Conservation (phyloP, 2,797 vertebrate genomes). For the Poecile montanus region DNA sequence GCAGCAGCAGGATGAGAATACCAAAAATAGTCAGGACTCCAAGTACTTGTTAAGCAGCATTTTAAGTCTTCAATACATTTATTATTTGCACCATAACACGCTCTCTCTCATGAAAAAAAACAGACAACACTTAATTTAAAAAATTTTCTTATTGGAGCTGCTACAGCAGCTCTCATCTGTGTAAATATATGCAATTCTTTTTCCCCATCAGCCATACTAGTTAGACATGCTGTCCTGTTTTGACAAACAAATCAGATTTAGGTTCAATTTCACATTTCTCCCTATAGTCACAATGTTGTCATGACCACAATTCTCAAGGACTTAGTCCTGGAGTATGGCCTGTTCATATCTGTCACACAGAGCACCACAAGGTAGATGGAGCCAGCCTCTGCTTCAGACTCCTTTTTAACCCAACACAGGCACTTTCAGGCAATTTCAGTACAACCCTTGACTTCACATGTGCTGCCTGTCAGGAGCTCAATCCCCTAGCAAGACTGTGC, state of each 20-base stretch:
- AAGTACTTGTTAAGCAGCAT: constrained; percentile 24
- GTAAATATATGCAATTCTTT: not conserved
- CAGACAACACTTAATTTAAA: constrained; percentile 35
- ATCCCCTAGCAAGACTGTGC: not conserved
- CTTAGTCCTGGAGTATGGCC: not conserved
- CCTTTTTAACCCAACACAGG: not conserved
- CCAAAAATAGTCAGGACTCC: constrained; percentile 35
- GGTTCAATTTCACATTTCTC: not conserved
- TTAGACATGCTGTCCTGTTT: not conserved
- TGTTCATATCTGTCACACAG: not conserved
- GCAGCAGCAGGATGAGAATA: not conserved
- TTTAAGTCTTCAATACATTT: constrained; percentile 2
- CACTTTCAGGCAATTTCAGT: not conserved
- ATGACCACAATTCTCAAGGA: not conserved
- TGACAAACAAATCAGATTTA: not conserved
- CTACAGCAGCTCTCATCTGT: not conserved
- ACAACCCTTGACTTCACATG: not conserved
- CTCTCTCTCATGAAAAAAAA: not conserved
- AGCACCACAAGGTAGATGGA: not conserved
- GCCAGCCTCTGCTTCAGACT: not conserved
- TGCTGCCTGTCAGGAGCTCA: not conserved
- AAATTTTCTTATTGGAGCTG: not conserved
- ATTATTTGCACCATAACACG: not conserved
- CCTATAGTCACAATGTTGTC: not conserved
- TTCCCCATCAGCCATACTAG: not conserved